Evolutionary conservation across 30 jellyfish, hydroid and myxozoan genomes (phyloP).

Genomic region (Hydra vulgaris): DNA sequence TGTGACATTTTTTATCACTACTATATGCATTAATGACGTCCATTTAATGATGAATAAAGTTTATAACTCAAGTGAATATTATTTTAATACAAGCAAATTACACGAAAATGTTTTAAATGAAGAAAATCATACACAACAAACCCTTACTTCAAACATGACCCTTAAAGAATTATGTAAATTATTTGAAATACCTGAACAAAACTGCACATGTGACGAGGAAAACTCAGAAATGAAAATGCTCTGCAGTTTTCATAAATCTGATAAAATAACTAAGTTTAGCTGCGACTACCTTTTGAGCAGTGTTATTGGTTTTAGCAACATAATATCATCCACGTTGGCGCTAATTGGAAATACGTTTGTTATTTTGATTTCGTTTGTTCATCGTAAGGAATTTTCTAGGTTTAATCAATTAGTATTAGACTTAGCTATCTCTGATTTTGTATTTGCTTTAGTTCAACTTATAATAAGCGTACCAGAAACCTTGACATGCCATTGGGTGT

Average conservation of each 20-base stretch:
- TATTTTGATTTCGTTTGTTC: background rate
- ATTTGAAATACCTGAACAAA: background rate
- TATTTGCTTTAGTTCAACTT: background rate
- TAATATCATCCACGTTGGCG: background rate
- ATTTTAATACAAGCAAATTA: too few species aligned
- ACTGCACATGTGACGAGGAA: background rate
- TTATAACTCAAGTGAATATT: too few species aligned
- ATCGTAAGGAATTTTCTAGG: background rate
- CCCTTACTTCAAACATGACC: background rate
- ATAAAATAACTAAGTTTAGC: background rate
- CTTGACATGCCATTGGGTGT: conserved; percentile 6
- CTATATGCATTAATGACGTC: too few species aligned
- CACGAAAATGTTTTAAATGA: too few species aligned
- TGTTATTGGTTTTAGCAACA: background rate
- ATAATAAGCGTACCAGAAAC: background rate
- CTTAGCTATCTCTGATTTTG: background rate
- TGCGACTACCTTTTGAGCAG: background rate
- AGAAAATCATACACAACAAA: background rate
- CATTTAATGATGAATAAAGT: too few species aligned
- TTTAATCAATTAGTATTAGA: background rate
- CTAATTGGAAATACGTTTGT: background rate
- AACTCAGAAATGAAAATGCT: background rate
- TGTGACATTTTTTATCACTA: too few species aligned
- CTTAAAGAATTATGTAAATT: background rate
- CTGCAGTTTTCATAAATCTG: background rate